phyloP scores from a whole-genome alignment of 2,797 vertebrate genomes.

The Lindbergichthys nudifrons region DNA sequence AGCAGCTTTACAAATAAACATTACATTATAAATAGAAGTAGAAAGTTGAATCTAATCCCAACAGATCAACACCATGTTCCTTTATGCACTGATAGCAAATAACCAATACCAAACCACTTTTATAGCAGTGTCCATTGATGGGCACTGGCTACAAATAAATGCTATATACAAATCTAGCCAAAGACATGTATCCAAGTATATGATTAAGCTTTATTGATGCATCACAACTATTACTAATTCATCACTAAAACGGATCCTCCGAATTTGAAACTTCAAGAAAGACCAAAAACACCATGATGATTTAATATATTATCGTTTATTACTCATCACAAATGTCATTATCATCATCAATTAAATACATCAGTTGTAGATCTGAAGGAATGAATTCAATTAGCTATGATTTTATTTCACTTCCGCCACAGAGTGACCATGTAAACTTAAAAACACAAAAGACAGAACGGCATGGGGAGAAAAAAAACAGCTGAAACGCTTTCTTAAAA shows the following conservation, averaged over 20 bases:
- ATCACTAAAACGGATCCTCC: background rate
- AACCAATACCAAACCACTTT: background rate
- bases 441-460: conserved; percentile 73
- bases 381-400: conserved; percentile 82
- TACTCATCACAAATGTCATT: conserved; percentile 86
- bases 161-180: too few species aligned
- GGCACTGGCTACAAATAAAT: too few species aligned
- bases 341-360: conserved; percentile 86
- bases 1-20: background rate
- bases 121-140: too few species aligned
- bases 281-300: conserved; percentile 1
- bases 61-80: background rate
- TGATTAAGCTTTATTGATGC: too few species aligned
- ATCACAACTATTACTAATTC: too few species aligned
- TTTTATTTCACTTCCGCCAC: conserved; percentile 77
- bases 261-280: conserved; percentile 14
- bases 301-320: conserved; percentile 90
- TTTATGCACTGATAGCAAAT: conserved; percentile 3
- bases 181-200: too few species aligned
- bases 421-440: conserved; percentile 82
- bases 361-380: conserved; percentile 83
- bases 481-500: conserved; percentile 43
- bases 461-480: conserved; percentile 28
- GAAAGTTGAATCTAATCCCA: background rate
- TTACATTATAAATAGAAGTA: background rate